Conservation (phyloP, 2,888 invertebrate genomes). For the Drosophila nigricruria region DNA sequence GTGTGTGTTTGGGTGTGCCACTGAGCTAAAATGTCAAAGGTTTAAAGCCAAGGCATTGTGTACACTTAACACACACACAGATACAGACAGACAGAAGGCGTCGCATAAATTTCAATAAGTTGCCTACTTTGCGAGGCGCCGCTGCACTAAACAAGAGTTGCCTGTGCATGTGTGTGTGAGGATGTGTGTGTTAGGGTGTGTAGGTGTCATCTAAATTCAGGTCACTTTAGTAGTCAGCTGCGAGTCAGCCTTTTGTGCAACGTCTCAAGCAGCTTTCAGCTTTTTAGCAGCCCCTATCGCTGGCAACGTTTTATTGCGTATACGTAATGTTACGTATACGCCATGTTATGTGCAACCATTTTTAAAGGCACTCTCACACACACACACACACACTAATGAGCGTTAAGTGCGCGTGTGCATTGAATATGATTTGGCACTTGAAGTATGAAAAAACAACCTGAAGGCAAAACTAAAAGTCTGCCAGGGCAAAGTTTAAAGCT, state of each 20-base stretch:
- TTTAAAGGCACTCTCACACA: constrained; percentile 14
- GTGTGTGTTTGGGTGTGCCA: constrained; percentile 39
- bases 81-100: constrained; percentile 13
- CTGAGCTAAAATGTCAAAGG: constrained; percentile 51
- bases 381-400: constrained; percentile 47
- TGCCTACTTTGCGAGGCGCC: constrained; percentile 51
- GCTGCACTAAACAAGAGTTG: constrained; percentile 29
- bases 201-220: constrained; percentile 58
- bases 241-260: constrained; percentile 10
- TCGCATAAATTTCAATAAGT: constrained; percentile 61
- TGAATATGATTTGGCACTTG: constrained; percentile 50
- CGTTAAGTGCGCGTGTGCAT: constrained; percentile 41
- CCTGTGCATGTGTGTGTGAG: neutral
- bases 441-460: constrained; percentile 5
- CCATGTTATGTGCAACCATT: constrained; percentile 35
- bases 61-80: constrained; percentile 14
- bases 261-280: constrained; percentile 23
- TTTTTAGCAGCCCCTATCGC: constrained; percentile 8
- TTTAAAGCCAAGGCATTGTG: constrained; percentile 50
- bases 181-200: neutral
- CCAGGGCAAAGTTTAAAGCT: constrained; percentile 65
- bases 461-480: constrained; percentile 32
- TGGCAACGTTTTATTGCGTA: constrained; percentile 22
- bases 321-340: constrained; percentile 39
- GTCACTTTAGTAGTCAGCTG: constrained; percentile 52